A percentile compares a stretch with the other conserved stretches of the same genome.
Conservation (phyloP, 2,888 invertebrate genomes). For the Pseudococcus longispinus region DNA sequence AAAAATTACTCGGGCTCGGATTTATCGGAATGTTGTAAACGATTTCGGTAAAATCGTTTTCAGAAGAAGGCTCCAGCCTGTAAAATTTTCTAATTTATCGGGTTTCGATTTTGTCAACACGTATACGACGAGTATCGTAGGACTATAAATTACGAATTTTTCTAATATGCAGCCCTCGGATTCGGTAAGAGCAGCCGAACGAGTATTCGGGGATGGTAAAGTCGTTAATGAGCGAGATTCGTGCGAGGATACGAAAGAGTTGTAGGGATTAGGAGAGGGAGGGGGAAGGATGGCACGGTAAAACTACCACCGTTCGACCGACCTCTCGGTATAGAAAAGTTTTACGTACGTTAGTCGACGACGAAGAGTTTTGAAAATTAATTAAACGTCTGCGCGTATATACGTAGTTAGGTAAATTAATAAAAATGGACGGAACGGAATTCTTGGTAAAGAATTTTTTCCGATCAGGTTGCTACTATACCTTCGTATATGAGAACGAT, state of each 20-base stretch:
- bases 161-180: neutral
- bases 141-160: neutral
- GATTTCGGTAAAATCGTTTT: neutral
- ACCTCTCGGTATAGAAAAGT: neutral
- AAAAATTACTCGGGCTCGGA: too few species aligned
- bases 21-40: neutral
- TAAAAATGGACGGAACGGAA: conserved; percentile 2
- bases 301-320: neutral
- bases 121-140: neutral
- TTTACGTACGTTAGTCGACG: neutral
- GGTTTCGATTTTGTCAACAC: neutral
- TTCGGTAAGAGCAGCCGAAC: neutral
- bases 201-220: neutral
- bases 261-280: neutral
- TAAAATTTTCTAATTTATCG: neutral
- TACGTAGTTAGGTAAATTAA: neutral
- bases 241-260: neutral
- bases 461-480: neutral
- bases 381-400: neutral
- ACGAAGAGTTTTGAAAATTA: conserved; percentile 6
- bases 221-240: conserved; percentile 1
- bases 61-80: neutral
- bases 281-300: neutral
- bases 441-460: conserved; percentile 11
- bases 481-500: neutral